Evolutionary conservation across 2,113 vertebrate genomes (phyloP).

Genomic region (Danionella cerebrum): DNA sequence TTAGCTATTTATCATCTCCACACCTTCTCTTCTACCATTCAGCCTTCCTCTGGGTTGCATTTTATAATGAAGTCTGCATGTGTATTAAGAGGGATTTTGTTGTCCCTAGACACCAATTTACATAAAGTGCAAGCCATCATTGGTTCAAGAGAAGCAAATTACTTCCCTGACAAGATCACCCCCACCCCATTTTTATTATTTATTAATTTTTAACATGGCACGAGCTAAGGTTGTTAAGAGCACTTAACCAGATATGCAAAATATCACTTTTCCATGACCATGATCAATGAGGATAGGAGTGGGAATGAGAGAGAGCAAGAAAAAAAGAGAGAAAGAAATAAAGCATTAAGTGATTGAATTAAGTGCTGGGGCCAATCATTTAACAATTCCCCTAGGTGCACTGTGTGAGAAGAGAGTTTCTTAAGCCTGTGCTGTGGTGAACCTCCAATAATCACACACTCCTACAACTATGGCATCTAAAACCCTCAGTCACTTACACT

Average conservation of each 20-base stretch:
- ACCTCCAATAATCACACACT: constrained; percentile 85
- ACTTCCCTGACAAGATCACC: constrained; percentile 94
- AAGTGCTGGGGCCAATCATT: constrained; percentile 80
- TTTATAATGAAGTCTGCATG: constrained; percentile 90
- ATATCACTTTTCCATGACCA: constrained; percentile 80
- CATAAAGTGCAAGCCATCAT: constrained; percentile 99
- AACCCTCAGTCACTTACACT: background rate
- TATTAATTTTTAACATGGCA: constrained; percentile 70
- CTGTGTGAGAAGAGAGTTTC: constrained; percentile 76
- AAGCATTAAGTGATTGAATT: constrained; percentile 73
- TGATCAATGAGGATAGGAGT: constrained; percentile 74
- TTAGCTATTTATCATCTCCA: constrained; percentile 70
- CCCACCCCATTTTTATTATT: constrained; percentile 67
- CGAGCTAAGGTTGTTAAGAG: constrained; percentile 90
- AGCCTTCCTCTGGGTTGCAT: constrained; percentile 49
- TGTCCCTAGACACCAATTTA: constrained; percentile 99
- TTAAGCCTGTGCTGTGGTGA: constrained; percentile 81
- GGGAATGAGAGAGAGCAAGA: constrained; percentile 35
- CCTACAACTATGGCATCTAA: constrained; percentile 72
- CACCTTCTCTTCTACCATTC: constrained; percentile 55
- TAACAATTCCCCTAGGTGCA: constrained; percentile 77
- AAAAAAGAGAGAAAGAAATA: constrained; percentile 38
- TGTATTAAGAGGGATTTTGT: constrained; percentile 98
- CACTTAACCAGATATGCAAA: constrained; percentile 96
- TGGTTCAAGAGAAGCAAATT: constrained; percentile 98